Conservation (phyloP, 2,888 invertebrate genomes). For the Tridacna crocea region DNA sequence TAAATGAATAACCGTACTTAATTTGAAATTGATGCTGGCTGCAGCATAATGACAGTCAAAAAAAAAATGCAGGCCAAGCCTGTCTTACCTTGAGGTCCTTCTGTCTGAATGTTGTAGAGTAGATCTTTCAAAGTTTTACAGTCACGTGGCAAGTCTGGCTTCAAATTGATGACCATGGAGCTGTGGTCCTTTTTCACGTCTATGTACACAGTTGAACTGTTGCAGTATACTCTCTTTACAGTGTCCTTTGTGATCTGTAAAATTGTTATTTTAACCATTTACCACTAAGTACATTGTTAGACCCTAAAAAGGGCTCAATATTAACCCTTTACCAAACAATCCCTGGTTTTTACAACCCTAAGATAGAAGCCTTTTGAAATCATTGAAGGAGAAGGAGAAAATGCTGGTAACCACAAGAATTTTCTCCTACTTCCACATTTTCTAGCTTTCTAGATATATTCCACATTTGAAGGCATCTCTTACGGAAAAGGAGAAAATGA, state of each 20-base stretch:
- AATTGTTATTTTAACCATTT: neutral
- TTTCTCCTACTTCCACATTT: neutral
- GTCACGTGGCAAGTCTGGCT: neutral
- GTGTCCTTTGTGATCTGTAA: conserved; percentile 29
- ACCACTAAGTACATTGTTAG: neutral
- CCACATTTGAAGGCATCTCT: no score
- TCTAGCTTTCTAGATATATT: no score
- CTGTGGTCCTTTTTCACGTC: conserved; percentile 1
- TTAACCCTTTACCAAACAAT: no score
- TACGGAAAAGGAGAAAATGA: neutral
- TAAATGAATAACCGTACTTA: no score
- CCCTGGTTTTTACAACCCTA: neutral
- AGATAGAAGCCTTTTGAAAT: neutral
- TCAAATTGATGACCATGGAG: neutral
- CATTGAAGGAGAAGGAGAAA: neutral
- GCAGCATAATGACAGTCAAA: no score
- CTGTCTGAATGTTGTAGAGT: neutral
- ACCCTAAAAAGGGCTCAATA: no score
- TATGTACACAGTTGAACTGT: neutral
- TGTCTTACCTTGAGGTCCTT: neutral
- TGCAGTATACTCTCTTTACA: conserved; percentile 24
- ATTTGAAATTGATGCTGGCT: no score
- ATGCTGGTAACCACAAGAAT: neutral
- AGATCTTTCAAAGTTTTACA: neutral
- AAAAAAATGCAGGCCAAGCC: no score